A percentile compares a stretch with the other conserved stretches of the same genome.
phyloP scores from a whole-genome alignment of 2,888 invertebrate species.

The Nemurella pictetii region DNA sequence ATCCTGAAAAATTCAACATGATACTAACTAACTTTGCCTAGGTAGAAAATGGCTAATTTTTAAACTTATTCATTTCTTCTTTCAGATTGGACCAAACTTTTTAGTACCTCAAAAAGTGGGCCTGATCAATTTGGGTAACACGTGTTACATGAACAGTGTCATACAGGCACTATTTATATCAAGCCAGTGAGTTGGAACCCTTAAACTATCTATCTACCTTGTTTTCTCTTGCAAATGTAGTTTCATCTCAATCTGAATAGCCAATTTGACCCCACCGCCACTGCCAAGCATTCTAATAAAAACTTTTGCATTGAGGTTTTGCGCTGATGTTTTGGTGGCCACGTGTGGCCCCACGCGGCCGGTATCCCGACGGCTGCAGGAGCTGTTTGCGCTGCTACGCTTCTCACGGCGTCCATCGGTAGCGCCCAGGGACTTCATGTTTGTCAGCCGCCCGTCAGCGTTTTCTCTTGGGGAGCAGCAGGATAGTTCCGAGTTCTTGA shows the following conservation, averaged over 20 bases:
- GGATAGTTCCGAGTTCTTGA: constrained; percentile 85
- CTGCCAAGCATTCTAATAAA: no score
- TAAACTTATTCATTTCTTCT: no score
- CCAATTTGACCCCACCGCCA: no score
- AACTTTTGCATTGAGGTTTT: no score
- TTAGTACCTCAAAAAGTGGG: constrained; percentile 64
- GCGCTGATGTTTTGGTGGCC: constrained; percentile 59
- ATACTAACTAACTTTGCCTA: no score
- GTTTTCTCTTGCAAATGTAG: no score
- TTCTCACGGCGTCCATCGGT: constrained; percentile 68
- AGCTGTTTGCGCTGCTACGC: constrained; percentile 72
- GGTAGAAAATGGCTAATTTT: no score
- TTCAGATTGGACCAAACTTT: constrained; percentile 37
- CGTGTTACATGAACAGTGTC: constrained; percentile 88
- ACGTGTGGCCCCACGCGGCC: constrained; percentile 46
- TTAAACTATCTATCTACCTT: no score
- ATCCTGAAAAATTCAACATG: no score
- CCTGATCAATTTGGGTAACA: constrained; percentile 81
- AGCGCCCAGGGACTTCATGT: constrained; percentile 72
- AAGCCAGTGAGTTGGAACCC: constrained; percentile 58
- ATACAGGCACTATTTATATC: constrained; percentile 83
- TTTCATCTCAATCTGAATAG: no score
- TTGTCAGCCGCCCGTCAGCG: constrained; percentile 73
- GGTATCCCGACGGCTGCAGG: constrained; percentile 68
- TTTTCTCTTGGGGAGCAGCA: constrained; percentile 80